phyloP scores from a whole-genome alignment of 2,888 invertebrate genomes.

The Aphodius sticticus region DNA sequence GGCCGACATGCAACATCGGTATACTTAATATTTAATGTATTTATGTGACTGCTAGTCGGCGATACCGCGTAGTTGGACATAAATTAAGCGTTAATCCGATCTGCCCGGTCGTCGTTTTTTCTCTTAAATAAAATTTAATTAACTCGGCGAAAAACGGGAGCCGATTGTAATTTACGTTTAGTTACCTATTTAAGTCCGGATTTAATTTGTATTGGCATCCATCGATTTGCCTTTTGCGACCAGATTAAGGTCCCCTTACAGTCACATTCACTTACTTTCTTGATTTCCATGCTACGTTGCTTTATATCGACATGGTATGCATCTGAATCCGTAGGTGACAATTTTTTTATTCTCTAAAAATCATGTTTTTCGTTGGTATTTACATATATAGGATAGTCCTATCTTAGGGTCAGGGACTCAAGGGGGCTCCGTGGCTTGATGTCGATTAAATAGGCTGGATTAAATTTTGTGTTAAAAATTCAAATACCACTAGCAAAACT shows the following conservation, averaged over 20 bases:
- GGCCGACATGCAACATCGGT: constrained; percentile 28
- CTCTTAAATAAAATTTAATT: constrained; percentile 37
- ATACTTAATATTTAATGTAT: constrained; percentile 32
- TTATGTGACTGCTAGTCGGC: constrained; percentile 30
- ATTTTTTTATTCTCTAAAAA: too few species aligned
- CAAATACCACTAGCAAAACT: too few species aligned
- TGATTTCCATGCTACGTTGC: too few species aligned
- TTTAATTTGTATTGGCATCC: neutral
- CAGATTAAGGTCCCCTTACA: neutral
- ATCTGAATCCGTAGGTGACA: too few species aligned
- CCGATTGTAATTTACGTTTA: constrained; percentile 32
- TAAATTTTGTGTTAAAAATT: too few species aligned
- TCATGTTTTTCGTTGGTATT: too few species aligned
- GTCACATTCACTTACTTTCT: too few species aligned
- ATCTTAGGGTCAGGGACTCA: too few species aligned
- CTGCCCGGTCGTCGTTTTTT: constrained; percentile 7
- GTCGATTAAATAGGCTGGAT: too few species aligned
- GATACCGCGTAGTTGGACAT: constrained; percentile 33
- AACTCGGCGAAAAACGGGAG: constrained; percentile 28
- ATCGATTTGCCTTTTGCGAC: neutral
- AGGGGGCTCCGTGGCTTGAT: too few species aligned
- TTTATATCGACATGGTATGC: too few species aligned
- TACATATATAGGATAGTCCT: too few species aligned
- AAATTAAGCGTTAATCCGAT: constrained; percentile 40
- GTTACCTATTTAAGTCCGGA: constrained; percentile 5